Evolutionary conservation across 1,140 invertebrate genomes (phyloP), one percentile per base, ranked within the genome.

Genomic region (Hylyphantes graminicola): DNA sequence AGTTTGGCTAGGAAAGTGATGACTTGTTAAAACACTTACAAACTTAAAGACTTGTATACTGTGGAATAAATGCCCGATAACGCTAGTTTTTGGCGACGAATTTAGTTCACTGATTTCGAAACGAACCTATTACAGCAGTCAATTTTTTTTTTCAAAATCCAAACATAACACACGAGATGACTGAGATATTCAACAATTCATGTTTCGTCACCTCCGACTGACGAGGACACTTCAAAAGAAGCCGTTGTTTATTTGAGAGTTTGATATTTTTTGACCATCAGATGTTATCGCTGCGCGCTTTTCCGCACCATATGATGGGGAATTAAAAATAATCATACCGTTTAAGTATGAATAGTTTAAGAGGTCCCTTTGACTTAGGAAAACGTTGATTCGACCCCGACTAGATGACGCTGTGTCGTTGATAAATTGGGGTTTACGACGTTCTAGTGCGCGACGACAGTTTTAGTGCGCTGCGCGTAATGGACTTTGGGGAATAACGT

Each of bases 161-260:
- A 74, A 74, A 74, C 53, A 74, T 55, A 35, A 74, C 72, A 74
- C 55, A 55, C 53, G 17, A 35, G 55, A 15, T 74, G 72, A 59
- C 19, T 21, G 72, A 74, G 59, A 57, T 74, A 74, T 74, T 74
- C 35, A 55, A 57, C 72, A 74, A 74, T 74, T 35, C 17, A 55
- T 74, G 72, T 74, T 74, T 74, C 72, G 72, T 59, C 72, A 74
- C 72, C 55, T 74, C 54, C 3, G 17, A 11, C 7, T 48, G 53
- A 59, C 54, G 54, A 70, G 68, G 68, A 17, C n/a, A 53, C 68
- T 70, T 70, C 72, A 74, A 74, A 74, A 19, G 17, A 17, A 35
- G 54, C 11, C 50, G 1, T 13, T 74, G 72, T 74, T 74, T 74
- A 74, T 74, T 74, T 74, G 55, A 74, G 15, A 17, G 72, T 74